These are phyloP conservation scores for Megalonaias nervosa DNA, from an alignment of 1,140 invertebrate genomes.

Conservation along the genomic window DNA sequence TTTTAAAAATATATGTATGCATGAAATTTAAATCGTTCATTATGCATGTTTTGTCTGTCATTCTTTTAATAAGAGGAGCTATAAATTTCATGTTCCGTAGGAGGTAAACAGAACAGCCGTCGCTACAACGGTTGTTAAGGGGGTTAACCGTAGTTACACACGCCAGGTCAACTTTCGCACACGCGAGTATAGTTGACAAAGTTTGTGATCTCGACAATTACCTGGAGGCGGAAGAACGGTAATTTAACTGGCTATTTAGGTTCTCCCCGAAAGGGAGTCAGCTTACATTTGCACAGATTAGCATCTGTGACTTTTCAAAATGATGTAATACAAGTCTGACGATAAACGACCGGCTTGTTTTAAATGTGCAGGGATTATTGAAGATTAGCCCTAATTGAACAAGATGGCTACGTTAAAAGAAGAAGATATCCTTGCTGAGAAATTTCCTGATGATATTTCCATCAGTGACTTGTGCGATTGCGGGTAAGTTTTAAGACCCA, in stretches of 20 bases:
- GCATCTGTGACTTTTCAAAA: neutral
- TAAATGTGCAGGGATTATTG: neutral
- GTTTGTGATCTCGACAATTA: conserved; percentile 26
- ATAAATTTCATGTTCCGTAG: neutral
- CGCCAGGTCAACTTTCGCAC: conserved; percentile 24
- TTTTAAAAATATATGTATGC: too few species aligned
- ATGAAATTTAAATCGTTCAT: too few species aligned
- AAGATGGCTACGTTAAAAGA: conserved; percentile 27
- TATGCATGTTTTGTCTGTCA: too few species aligned
- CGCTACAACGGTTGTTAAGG: conserved; percentile 24
- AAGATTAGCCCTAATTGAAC: neutral
- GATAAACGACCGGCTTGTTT: neutral
- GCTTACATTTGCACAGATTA: conserved; percentile 4
- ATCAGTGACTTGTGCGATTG: conserved; percentile 37
- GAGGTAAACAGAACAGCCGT: conserved; percentile 24
- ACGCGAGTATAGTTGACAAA: conserved; percentile 21
- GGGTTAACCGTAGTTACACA: conserved; percentile 28
- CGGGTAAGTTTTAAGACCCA: conserved; percentile 23
- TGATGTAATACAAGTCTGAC: conserved; percentile 5
- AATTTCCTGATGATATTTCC: conserved; percentile 35
- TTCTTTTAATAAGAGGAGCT: too few species aligned
- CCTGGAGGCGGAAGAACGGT: conserved; percentile 6
- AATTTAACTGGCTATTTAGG: conserved; percentile 6
- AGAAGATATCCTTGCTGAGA: conserved; percentile 27
- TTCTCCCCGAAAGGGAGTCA: neutral